Base-by-base conservation (phyloP, 2,797 vertebrate species). In the Liasis olivaceus region DNA sequence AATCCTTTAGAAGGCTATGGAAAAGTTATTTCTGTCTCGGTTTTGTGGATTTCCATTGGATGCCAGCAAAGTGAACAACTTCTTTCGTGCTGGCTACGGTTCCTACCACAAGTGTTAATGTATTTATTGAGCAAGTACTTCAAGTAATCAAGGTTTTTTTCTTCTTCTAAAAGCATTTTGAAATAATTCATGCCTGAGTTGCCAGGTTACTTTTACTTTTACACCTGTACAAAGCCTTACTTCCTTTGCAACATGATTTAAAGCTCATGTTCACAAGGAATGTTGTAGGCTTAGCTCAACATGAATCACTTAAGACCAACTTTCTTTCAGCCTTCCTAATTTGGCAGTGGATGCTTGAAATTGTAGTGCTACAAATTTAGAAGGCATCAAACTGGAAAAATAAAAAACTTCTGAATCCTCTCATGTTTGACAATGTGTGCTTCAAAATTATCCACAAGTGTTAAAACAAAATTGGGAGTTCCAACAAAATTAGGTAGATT, bases 1-100 rank as follows among this genome's bases (percentile, higher is more conserved):
- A 59, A 72, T 93, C 86, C 51, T 77, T 88, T 90, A 72, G 86
- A 92, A 69, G 63, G 89, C 7, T 69, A 87, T 90, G 91, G 85
- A 90, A 92, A 90, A 94, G 85, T 88, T 92, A 92, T 89, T 88
- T 94, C 62, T 62, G 77, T 90, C 72, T 89, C 62, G 69, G 86
- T 90, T 94, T 94, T 90, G 89, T 92, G 89, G 72, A 91, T 90
- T 92, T 90, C 31, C 56, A 66, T 72, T 92, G 64, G 62, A 47
- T 85, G 72, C 90, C 86, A 92, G 89, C 62, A 60, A 90, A 90
- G 51, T 62, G 66, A 90, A 54, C 88, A 89, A 17, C 77, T 90
- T 85, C 62, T 92, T 90, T 90, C 54, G 89, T 90, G 51, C 63
- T 90, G 72, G 89, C 72, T 92, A 54, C 17, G 62, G 54, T 90